These are phyloP conservation scores for Mirza zaza DNA, from an alignment of 2,113 vertebrate genomes.

Conservation along the genomic window DNA sequence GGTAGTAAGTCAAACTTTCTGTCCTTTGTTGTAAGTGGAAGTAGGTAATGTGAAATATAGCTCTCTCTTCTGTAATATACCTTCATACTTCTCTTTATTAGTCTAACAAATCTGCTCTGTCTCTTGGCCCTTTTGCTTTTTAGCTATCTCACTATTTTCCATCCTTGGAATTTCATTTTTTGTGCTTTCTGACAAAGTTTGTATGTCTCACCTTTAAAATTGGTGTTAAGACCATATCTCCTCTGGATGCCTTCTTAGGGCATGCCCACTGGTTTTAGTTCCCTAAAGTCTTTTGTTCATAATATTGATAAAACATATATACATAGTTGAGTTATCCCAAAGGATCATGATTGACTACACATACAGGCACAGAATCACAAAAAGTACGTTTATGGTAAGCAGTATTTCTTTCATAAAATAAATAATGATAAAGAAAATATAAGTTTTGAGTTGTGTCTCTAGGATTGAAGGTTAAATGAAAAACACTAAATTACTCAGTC, in stretches of 20 bases:
- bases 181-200: neutral
- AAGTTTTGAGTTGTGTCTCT: neutral
- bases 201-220: neutral
- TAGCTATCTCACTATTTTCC: neutral
- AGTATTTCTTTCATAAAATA: neutral
- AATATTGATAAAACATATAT: neutral
- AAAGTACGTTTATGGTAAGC: neutral
- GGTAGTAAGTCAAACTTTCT: slow-evolving; percentile 53
- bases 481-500: neutral
- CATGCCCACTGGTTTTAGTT: neutral
- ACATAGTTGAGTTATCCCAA: neutral
- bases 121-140: neutral
- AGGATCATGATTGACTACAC: neutral
- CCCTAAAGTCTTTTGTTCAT: neutral
- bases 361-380: neutral
- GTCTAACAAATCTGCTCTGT: neutral
- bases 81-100: slow-evolving; percentile 51
- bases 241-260: neutral
- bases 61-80: slow-evolving; percentile 29
- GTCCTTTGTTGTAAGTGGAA: slow-evolving; percentile 47
- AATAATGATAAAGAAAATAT: neutral
- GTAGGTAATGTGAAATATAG: slow-evolving; percentile 31
- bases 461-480: neutral
- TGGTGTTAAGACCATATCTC: neutral
- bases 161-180: neutral